Base-by-base conservation (phyloP, 2,113 vertebrate genomes). In the Fulica atra region DNA sequence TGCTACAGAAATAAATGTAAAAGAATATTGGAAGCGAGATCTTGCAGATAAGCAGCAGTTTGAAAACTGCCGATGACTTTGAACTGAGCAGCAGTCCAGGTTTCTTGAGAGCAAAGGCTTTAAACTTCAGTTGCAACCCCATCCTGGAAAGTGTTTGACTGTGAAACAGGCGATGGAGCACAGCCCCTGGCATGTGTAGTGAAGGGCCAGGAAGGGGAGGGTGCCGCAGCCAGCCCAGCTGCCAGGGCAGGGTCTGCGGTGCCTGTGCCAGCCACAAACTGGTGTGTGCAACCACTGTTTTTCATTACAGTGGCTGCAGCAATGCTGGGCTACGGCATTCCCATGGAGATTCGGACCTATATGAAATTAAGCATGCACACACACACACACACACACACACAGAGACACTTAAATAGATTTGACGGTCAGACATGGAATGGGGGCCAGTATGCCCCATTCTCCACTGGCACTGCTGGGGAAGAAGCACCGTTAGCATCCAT, bases 331-430 rank as follows among this genome's bases (percentile, higher is more conserved):
- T 94, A 84, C 8, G 28, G 48, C 93, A 97, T 93, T 96, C 88
- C 96, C 86, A 56, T 29, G 29, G 81, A 73, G 86, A 94, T 36
- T 93, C 29, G 16, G 71, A 56, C 89, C 84, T 91, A 33, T 60
- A 86, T 96, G 91, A 94, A 97, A 97, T 96, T 86, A 97, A 95
- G 61, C 7, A 16, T 23, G 28, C 48, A 44, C 33, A 24, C 24
- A 48, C 1, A 56, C 31, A 54, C 35, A 51, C 56, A 84, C 93
- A 20, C 28, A 33, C 48, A 44, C 25, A 24, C 18, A 48, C 1
- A 56, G 31, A 54, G 40, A 51, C 56, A 82, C 93, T 95, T 81
- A 92, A 96, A 91, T 59, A 94, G 87, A 35, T 95, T 88, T 59
- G 87, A 96, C 94, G 93, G 50, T 87, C 64, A 92, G 81, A 82